Evolutionary conservation across 1,140 invertebrate species (phyloP).

Genomic region (Helicorthomorpha holstii): DNA sequence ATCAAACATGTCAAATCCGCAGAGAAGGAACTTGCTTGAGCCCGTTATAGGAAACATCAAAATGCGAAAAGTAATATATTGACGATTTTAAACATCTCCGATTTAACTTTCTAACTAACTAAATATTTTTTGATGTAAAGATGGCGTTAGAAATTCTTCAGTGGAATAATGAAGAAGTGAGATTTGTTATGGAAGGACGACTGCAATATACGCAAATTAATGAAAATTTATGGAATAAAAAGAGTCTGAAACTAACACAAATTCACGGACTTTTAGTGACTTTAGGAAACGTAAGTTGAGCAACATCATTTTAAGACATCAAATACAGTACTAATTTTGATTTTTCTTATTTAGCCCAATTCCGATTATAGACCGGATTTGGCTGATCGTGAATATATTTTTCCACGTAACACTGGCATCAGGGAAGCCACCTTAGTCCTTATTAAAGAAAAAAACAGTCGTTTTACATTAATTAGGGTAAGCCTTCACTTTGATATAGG

Average conservation of each 20-base stretch:
- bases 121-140: slow-evolving; percentile 23
- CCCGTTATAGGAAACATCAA: slow-evolving; percentile 73
- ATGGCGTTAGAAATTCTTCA: slow-evolving; percentile 81
- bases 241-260: slow-evolving; percentile 68
- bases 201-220: slow-evolving; percentile 68
- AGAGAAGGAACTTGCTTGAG: slow-evolving; percentile 19
- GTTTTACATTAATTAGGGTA: slow-evolving; percentile 64
- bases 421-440: slow-evolving; percentile 71
- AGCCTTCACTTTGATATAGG: slow-evolving; percentile 17
- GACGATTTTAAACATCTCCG: not conserved
- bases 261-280: slow-evolving; percentile 75
- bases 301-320: not conserved
- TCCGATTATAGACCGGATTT: slow-evolving; percentile 27
- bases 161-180: slow-evolving; percentile 72
- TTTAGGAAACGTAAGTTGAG: slow-evolving; percentile 19
- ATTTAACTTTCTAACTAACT: too few relatives aligned
- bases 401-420: slow-evolving; percentile 48
- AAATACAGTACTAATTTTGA: not conserved
- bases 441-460: slow-evolving; percentile 73
- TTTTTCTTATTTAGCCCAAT: slow-evolving; percentile 11
- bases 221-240: slow-evolving; percentile 67
- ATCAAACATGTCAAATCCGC: slow-evolving; percentile 47
- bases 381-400: slow-evolving; percentile 30
- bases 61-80: slow-evolving; percentile 44
- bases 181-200: slow-evolving; percentile 70